These are phyloP conservation scores for Fulmarus glacialis DNA, from an alignment of 2,113 vertebrate species.

Conservation along the genomic window DNA sequence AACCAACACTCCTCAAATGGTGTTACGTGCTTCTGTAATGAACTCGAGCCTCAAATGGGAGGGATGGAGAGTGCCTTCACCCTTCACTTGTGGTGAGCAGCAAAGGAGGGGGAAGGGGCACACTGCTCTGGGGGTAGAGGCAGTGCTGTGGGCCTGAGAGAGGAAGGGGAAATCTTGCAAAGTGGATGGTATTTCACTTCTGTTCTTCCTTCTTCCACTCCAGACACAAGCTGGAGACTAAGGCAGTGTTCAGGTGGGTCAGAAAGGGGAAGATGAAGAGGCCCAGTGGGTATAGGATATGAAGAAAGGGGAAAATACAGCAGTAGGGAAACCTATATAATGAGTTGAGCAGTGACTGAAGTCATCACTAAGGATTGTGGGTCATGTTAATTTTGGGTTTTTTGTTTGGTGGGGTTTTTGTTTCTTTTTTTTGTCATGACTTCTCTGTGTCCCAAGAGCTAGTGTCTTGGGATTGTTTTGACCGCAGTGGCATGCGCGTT, in stretches of 20 bases:
- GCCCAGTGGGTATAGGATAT: not conserved
- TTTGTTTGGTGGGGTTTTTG: not conserved
- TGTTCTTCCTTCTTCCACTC: not conserved
- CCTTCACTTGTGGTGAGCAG: not conserved
- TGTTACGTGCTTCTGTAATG: not conserved
- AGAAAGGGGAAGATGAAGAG: not conserved
- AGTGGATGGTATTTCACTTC: not conserved
- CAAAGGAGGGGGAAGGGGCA: rapidly evolving
- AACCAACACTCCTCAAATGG: rapidly evolving
- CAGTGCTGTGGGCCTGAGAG: not conserved
- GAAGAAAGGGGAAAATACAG: not conserved
- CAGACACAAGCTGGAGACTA: not conserved
- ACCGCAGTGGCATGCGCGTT: rapidly evolving
- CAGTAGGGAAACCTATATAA: not conserved
- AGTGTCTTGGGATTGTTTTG: not conserved
- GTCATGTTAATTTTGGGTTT: not conserved
- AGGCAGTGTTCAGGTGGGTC: not conserved
- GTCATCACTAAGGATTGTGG: not conserved
- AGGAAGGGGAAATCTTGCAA: not conserved
- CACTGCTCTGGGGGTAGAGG: not conserved
- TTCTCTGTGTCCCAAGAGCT: not conserved
- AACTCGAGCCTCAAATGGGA: not conserved
- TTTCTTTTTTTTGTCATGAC: not conserved
- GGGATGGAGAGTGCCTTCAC: not conserved
- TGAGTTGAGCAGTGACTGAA: not conserved